phyloP scores from a whole-genome alignment of 2,888 invertebrate genomes.

The Tineola bisselliella region DNA sequence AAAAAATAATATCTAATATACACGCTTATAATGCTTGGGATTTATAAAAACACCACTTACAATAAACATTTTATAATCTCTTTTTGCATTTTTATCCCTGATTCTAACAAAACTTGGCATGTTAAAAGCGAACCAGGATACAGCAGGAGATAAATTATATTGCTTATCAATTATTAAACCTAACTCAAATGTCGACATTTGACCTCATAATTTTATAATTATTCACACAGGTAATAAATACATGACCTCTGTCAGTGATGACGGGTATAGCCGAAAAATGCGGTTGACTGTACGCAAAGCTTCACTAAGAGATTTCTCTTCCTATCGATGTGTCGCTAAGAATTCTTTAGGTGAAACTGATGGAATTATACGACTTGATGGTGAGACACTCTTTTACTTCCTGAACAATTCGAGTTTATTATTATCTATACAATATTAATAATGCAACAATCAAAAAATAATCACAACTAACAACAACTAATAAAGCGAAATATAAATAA shows the following conservation, averaged over 20 bases:
- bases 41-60: neutral
- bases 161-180: neutral
- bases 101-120: no score
- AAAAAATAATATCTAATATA: neutral
- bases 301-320: conserved; percentile 82
- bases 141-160: neutral
- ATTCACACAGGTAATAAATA: conserved; percentile 83
- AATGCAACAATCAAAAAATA: no score
- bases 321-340: conserved; percentile 91
- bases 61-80: neutral
- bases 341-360: conserved; percentile 91
- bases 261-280: conserved; percentile 90
- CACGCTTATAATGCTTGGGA: neutral
- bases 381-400: no score
- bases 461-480: neutral
- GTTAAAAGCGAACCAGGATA: neutral
- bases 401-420: no score
- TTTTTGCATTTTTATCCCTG: no score
- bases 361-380: conserved; percentile 88
- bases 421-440: no score
- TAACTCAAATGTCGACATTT: neutral
- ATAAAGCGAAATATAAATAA: neutral
- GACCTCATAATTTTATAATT: neutral
- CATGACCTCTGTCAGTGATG: conserved; percentile 83
- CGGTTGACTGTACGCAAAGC: conserved; percentile 88